These are phyloP conservation scores for Carabus problematicus DNA, from an alignment of 2,888 invertebrate species.

Conservation along the genomic window DNA sequence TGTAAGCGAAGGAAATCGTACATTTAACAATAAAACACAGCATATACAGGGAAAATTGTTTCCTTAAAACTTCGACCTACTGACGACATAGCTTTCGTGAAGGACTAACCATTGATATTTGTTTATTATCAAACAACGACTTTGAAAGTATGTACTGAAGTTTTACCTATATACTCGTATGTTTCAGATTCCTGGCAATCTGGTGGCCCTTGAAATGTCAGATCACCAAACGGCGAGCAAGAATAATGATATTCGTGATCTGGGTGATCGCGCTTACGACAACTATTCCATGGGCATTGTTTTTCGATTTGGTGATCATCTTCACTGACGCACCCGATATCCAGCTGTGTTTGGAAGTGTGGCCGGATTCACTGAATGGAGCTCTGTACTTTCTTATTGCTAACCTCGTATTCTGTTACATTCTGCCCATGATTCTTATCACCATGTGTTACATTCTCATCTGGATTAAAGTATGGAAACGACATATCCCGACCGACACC, in stretches of 20 bases:
- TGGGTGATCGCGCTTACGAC: conserved; percentile 87
- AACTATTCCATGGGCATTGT: conserved; percentile 90
- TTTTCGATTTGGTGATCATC: conserved; percentile 81
- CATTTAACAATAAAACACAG: too few species aligned
- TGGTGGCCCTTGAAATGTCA: conserved; percentile 94
- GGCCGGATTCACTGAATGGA: conserved; percentile 85
- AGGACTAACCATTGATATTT: too few species aligned
- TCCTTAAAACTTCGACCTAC: too few species aligned
- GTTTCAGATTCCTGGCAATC: conserved; percentile 90
- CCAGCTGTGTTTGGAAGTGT: conserved; percentile 80
- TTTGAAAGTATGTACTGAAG: too few species aligned
- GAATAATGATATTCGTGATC: conserved; percentile 86
- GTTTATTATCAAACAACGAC: too few species aligned
- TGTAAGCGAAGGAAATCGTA: too few species aligned
- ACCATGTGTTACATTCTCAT: conserved; percentile 91
- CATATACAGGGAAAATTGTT: too few species aligned
- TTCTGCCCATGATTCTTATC: conserved; percentile 88
- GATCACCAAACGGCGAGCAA: conserved; percentile 86
- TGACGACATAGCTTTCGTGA: too few species aligned
- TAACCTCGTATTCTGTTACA: conserved; percentile 88
- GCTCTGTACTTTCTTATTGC: conserved; percentile 87
- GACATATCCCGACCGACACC: conserved; percentile 89
- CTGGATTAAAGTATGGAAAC: conserved; percentile 86
- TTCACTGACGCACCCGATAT: conserved; percentile 79
- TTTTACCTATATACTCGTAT: conserved; percentile 38